Evolutionary conservation across 23 tunicate genomes (phyloP), one percentile per base, ranked within the genome.

Genomic region (Trididemnum clinides): DNA sequence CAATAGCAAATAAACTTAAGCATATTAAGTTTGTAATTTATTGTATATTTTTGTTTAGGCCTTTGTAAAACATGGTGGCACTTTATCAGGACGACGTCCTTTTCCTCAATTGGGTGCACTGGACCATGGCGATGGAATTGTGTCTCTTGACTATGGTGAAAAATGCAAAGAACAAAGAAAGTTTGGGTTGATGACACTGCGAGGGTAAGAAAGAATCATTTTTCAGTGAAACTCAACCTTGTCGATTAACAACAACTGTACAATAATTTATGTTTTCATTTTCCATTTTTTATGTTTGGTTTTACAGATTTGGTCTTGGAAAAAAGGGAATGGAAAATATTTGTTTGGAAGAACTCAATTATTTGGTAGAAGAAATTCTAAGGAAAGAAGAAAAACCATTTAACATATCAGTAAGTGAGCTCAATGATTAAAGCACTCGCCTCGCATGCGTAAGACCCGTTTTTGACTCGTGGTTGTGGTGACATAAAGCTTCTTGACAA

Each of bases 271-370:
- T 10, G 54, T 44, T 15, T 15, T 7, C 54, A 10, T 7, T 7
- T 15, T 10, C 54, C 54, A 7, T 44, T 44, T 7, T 15, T 44
- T 44, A 7, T 44, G 10, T 62, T n/a, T n/a, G n/a, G n/a, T 44
- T 44, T 44, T 7, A 7, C 21, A 70, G 77, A 37, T 30, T 70
- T 70, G 77, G 77, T 6, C 37, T 70, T 32, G 77, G 77, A 70
- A 70, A 70, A 33, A 70, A 70, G 38, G 21, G 77, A 15, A 70
- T 70, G 77, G 77, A 70, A 30, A 33, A 70, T 70, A 32, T 32
- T 32, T 31, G 39, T 10, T 33, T 32, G 22, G 77, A 70, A 70
- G 77, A 70, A 70, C 21, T n/a, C 19, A 18, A 15, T 28, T 70
- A 70, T 70, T 21, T 70, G 10, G 30, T 6, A 12, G 77, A 70